Percentiles rank a stretch among this genome's conserved stretches.
phyloP scores from a whole-genome alignment of 37 sponge, comb jelly and placozoan species.

The Oscarella lobularis region DNA sequence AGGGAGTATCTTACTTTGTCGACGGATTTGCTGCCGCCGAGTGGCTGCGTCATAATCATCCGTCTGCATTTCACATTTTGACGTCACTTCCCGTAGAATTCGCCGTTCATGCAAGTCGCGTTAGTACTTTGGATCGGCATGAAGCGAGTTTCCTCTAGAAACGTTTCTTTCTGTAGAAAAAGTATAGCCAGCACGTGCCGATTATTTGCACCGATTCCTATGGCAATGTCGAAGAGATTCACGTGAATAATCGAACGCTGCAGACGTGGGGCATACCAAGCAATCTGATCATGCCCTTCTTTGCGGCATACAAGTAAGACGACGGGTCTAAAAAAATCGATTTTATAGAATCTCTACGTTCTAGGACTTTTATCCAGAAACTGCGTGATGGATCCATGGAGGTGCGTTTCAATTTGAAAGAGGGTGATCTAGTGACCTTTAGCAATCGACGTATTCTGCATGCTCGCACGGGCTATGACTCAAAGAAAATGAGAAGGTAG shows the following conservation, averaged over 20 bases:
- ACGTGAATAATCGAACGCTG: background rate
- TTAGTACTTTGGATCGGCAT: background rate
- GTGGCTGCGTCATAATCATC: background rate
- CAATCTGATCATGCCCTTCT: background rate
- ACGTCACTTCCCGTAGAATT: background rate
- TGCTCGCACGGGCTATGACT: constrained; percentile 15
- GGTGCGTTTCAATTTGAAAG: constrained; percentile 14
- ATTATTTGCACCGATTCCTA: background rate
- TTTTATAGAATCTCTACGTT: too few relatives aligned
- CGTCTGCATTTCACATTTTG: background rate
- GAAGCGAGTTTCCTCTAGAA: too few relatives aligned
- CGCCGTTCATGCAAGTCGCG: background rate
- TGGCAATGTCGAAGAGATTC: background rate
- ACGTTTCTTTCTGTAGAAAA: background rate
- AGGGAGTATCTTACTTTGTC: background rate
- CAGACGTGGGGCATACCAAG: background rate
- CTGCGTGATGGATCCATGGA: background rate
- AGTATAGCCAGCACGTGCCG: background rate
- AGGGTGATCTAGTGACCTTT: constrained; percentile 15
- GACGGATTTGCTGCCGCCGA: constrained; percentile 7
- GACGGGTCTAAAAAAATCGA: too few relatives aligned
- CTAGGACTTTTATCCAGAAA: background rate
- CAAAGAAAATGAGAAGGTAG: background rate
- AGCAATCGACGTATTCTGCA: constrained; percentile 51
- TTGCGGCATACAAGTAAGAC: background rate